Evolutionary conservation across 1,140 invertebrate species (phyloP), one percentile per base, ranked within the genome.

Genomic region (Platorchestia sp.): DNA sequence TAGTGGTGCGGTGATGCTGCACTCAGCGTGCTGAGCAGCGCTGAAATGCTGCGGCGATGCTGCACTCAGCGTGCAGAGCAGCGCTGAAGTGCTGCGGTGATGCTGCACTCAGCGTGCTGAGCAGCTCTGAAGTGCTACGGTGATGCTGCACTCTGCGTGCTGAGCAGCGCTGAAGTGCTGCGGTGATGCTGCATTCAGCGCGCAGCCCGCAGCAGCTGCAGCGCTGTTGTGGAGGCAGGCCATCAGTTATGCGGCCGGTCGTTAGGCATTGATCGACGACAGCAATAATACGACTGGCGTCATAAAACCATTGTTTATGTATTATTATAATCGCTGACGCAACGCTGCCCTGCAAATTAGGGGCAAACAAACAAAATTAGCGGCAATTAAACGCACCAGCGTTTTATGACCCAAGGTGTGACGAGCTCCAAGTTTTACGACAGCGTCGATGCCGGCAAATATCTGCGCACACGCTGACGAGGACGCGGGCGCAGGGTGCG

Each of bases 221-320:
- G 59, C 87, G 87, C 36, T 89, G 87, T 89, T 89, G 87, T 89
- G 87, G 3, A 42, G 87, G 40, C 27, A 19, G 44, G 0, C 43
- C 45, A 47, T 93, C 91, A 93, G 45, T 93, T 93, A 93, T 93
- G 45, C 47, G 41, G 45, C 91, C 45, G 91, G 91, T 93, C 91
- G 91, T 93, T 45, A 93, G 47, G 45, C 91, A 44, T 40, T 93
- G 91, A 93, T 93, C 44, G 91, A 93, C 91, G 91, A 44, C 44
- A n/a, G 43, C 91, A 93, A 45, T 45, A 93, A n/a, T 36, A 93
- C 91, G 91, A 93, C 45, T 40, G 45, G 19, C n/a, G 91, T n/a
- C 91, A 93, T 93, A 93, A 93, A 93, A 47, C 45, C 91, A 93
- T 93, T 93, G 91, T 93, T 93, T 93, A 93, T 93, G 91, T 93